A percentile compares a stretch with the other conserved stretches of the same genome.
These are phyloP conservation scores for Serinus canaria DNA, from an alignment of 2,113 vertebrate genomes.

Conservation along the genomic window DNA sequence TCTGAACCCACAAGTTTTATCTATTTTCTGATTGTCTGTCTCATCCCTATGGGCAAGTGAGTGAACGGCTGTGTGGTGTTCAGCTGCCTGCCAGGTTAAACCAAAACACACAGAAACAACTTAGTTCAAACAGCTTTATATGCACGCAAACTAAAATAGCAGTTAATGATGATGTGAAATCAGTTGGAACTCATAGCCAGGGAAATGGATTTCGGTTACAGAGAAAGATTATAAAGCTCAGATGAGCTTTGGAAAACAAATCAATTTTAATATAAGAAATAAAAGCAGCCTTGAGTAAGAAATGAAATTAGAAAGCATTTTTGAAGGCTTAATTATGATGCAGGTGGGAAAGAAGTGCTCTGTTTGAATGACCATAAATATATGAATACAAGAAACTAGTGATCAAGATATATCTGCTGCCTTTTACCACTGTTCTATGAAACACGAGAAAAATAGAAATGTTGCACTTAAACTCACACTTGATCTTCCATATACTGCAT, in stretches of 20 bases:
- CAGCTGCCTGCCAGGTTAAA: neutral
- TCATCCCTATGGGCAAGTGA: neutral
- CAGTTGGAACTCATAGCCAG: neutral
- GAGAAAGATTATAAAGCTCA: neutral
- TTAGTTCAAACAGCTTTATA: neutral
- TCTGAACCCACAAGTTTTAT: neutral
- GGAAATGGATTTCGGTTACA: neutral
- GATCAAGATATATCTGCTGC: neutral
- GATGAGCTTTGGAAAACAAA: neutral
- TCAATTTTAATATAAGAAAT: neutral
- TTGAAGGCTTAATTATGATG: neutral
- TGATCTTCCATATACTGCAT: neutral
- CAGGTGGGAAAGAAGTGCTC: neutral
- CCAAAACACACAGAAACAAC: neutral
- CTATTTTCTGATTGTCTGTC: neutral
- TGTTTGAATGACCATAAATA: neutral
- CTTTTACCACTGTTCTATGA: neutral
- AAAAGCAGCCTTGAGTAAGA: neutral
- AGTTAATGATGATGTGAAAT: conserved; percentile 16
- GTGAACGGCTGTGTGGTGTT: fast-evolving
- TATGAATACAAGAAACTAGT: neutral
- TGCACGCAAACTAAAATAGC: neutral
- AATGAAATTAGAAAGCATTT: neutral
- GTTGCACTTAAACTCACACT: neutral
- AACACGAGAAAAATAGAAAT: neutral